These are phyloP conservation scores for Drosophila paracracens DNA, from an alignment of 2,888 invertebrate genomes.

Conservation along the genomic window DNA sequence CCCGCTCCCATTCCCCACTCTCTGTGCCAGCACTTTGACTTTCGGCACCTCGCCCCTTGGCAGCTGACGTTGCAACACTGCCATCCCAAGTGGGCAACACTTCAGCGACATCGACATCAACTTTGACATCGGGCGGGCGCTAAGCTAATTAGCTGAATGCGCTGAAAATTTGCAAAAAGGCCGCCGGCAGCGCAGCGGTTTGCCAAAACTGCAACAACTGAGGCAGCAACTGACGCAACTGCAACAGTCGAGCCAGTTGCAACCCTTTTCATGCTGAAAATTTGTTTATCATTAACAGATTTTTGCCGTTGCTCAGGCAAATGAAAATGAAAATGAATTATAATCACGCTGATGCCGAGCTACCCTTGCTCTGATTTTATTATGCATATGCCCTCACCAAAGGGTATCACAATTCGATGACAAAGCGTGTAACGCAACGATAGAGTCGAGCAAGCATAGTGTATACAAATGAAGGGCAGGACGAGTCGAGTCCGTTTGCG, in stretches of 20 bases:
- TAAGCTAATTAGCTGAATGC: conserved; percentile 52
- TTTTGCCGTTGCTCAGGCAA: conserved; percentile 43
- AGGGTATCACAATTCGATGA: neutral
- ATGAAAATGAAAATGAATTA: conserved; percentile 74
- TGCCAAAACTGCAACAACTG: conserved; percentile 38
- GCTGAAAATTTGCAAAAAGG: conserved; percentile 54
- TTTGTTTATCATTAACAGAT: conserved; percentile 77
- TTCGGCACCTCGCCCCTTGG: conserved; percentile 16
- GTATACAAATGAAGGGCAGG: neutral
- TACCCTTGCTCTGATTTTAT: conserved; percentile 44
- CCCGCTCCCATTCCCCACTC: neutral
- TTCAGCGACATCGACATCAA: conserved; percentile 14
- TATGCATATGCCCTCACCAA: conserved; percentile 24
- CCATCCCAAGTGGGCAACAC: conserved; percentile 21
- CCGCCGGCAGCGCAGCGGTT: conserved; percentile 52
- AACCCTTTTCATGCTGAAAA: conserved; percentile 64
- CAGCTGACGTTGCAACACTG: conserved; percentile 41
- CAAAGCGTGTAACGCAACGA: neutral
- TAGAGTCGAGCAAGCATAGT: neutral
- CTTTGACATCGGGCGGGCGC: conserved; percentile 12
- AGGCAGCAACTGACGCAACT: conserved; percentile 24
- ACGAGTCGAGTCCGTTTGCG: neutral
- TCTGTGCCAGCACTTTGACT: conserved; percentile 53
- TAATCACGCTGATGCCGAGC: conserved; percentile 64
- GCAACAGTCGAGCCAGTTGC: conserved; percentile 23